phyloP scores from a whole-genome alignment of 2,888 invertebrate genomes.

The Trissoscelio sp. region DNA sequence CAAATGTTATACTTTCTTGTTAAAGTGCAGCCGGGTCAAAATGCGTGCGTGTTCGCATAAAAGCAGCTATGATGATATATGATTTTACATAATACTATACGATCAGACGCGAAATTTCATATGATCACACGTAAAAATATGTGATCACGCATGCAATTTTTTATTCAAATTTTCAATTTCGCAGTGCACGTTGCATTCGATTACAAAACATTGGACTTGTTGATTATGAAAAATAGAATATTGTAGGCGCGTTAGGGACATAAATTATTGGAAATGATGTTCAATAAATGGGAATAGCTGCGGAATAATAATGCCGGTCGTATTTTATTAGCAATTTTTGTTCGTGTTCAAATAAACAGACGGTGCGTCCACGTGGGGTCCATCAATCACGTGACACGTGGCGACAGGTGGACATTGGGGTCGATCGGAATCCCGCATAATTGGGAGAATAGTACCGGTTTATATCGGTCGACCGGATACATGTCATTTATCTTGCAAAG shows the following conservation, averaged over 20 bases:
- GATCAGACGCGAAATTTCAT: conserved; percentile 49
- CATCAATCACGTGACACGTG: conserved; percentile 76
- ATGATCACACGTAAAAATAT: conserved; percentile 53
- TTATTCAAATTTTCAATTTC: conserved; percentile 63
- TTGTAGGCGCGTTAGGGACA: conserved; percentile 36
- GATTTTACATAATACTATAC: conserved; percentile 59
- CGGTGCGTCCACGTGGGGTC: conserved; percentile 73
- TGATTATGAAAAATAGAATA: conserved; percentile 51
- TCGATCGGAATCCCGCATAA: conserved; percentile 77
- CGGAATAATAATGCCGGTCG: conserved; percentile 25
- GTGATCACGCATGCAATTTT: conserved; percentile 47
- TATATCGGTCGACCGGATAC: conserved; percentile 76
- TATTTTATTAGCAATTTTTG: conserved; percentile 57
- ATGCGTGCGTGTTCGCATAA: conserved; percentile 45
- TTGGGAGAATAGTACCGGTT: conserved; percentile 78
- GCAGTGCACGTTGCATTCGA: conserved; percentile 30
- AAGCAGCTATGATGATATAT: conserved; percentile 56
- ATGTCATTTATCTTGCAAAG: conserved; percentile 79
- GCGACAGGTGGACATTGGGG: conserved; percentile 78
- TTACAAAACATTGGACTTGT: conserved; percentile 38
- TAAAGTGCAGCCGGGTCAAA: conserved; percentile 35
- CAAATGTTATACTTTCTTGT: conserved; percentile 46
- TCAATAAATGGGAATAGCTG: not conserved
- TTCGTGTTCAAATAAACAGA: conserved; percentile 44
- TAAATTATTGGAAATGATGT: conserved; percentile 48